A percentile compares a stretch with the other conserved stretches of the same genome.
These are phyloP conservation scores for Exephanes ischioxanthus DNA, from an alignment of 2,888 invertebrate species.

Conservation along the genomic window DNA sequence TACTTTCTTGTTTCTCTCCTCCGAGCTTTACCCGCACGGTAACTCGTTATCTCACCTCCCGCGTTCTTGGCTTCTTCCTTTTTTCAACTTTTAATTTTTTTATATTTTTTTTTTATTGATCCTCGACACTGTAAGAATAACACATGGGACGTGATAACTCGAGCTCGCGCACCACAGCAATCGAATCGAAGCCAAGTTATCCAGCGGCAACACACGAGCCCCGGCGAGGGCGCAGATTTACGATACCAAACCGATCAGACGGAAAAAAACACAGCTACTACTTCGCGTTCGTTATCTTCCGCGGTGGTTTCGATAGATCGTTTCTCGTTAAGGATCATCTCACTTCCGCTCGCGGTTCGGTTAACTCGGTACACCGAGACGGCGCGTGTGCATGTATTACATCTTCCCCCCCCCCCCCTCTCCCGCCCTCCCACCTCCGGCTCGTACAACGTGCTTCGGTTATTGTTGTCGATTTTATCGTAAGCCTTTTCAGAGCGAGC, in stretches of 20 bases:
- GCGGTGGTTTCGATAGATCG: conserved; percentile 38
- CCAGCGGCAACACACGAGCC: background rate
- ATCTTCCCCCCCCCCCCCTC: background rate
- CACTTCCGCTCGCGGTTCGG: conserved; percentile 37
- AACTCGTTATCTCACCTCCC: conserved; percentile 42
- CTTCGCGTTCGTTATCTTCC: conserved; percentile 19
- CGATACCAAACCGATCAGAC: conserved; percentile 25
- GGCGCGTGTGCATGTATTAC: background rate
- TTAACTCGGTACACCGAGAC: background rate
- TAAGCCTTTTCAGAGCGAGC: conserved; percentile 43
- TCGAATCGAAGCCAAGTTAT: conserved; percentile 39
- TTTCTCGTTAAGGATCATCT: conserved; percentile 49
- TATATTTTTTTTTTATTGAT: conserved; percentile 57
- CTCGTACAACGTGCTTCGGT: conserved; percentile 40
- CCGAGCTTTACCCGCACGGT: conserved; percentile 51
- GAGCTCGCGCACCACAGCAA: conserved; percentile 54
- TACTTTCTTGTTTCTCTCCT: conserved; percentile 31
- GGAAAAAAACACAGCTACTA: conserved; percentile 6
- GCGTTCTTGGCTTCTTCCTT: conserved; percentile 15
- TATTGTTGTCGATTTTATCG: conserved; percentile 64
- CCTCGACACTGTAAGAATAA: conserved; percentile 63
- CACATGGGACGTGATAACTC: conserved; percentile 55
- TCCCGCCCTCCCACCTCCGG: background rate
- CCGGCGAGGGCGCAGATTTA: conserved; percentile 1
- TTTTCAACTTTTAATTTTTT: background rate